Base-by-base conservation (phyloP, 1,140 invertebrate genomes). In the Aphelenchoides besseyi region DNA sequence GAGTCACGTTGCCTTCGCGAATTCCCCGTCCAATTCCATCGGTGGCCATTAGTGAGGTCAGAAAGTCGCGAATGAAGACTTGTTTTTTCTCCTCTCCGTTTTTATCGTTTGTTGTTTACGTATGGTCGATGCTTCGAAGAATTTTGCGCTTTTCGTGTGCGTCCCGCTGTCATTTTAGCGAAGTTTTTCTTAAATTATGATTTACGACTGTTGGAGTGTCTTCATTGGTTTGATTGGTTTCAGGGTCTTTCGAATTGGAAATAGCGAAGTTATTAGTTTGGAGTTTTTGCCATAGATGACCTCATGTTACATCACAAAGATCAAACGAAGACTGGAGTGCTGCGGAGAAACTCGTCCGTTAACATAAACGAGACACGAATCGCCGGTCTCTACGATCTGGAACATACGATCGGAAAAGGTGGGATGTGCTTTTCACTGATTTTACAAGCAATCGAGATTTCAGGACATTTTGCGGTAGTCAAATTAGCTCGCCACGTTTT, bases 401-500 rank as follows among this genome's bases (percentile, higher is more conserved):
- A 83, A 48, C 68, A 85, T 53, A 84, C 82, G 1, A 83, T 83
- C 18, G 82, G 82, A 26, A 79, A 84, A 64, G 82, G 78, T 93
- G 97, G 61, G 96, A 98, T 26, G 98, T 8, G n/a, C 18, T 59
- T 5, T 33, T 59, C 55, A 33, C 5, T 59, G 5, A 5, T 8
- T 8, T 59, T 59, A 33, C 5, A 8, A 8, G 55, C 26, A 33
- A 5, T 28, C 55, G 26, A 12, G 41, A 16, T 48, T 23, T 12
- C 41, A 48, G 41, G 74, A 28, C 79, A 99, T 88, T 99, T 97
- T 89, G 96, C 96, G 69, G 94, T 98, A 59, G 97, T 99, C 26
- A 98, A 99, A 88, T 87, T 97, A 72, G 97, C 97, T 8, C 88
- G 92, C 74, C 97, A 99, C 89, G 95, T 98, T 52, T 98, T 98